Conservation (phyloP, 2,888 invertebrate genomes). For the Dryobotodes eremita region DNA sequence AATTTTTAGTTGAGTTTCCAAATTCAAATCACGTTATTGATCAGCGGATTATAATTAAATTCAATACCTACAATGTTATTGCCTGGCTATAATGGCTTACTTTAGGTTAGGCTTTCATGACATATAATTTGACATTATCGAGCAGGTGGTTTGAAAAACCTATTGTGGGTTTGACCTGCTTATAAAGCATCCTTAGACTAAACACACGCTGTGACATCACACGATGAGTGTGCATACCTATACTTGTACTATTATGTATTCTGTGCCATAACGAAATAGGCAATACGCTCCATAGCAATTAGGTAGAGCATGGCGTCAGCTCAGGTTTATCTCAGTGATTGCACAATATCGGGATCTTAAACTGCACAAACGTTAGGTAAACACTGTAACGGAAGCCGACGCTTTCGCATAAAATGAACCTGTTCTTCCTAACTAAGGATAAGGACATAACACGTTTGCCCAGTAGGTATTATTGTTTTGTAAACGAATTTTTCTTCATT, state of each 20-base stretch:
- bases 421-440: background rate
- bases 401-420: slow-evolving; percentile 15
- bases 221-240: background rate
- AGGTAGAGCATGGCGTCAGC: slow-evolving; percentile 28
- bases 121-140: background rate
- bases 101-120: background rate
- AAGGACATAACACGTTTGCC: background rate
- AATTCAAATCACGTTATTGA: too few species aligned
- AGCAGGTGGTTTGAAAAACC: slow-evolving; percentile 1
- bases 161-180: slow-evolving; percentile 17
- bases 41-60: too few species aligned
- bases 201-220: slow-evolving; percentile 27
- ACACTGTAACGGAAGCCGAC: slow-evolving; percentile 6
- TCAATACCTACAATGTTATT: too few species aligned
- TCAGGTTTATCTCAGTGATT: slow-evolving; percentile 37
- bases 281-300: slow-evolving; percentile 37
- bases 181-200: slow-evolving; percentile 2
- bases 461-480: background rate
- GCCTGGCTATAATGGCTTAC: too few species aligned
- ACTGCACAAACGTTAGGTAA: slow-evolving; percentile 21
- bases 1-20: too few species aligned
- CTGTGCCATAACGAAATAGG: slow-evolving; percentile 25
- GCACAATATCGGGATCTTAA: slow-evolving; percentile 43
- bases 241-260: too few species aligned
- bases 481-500: slow-evolving; percentile 4